Evolutionary conservation across 2,888 invertebrate genomes (phyloP), one percentile per base, ranked within the genome.

Genomic region (Ophion ventricosus): DNA sequence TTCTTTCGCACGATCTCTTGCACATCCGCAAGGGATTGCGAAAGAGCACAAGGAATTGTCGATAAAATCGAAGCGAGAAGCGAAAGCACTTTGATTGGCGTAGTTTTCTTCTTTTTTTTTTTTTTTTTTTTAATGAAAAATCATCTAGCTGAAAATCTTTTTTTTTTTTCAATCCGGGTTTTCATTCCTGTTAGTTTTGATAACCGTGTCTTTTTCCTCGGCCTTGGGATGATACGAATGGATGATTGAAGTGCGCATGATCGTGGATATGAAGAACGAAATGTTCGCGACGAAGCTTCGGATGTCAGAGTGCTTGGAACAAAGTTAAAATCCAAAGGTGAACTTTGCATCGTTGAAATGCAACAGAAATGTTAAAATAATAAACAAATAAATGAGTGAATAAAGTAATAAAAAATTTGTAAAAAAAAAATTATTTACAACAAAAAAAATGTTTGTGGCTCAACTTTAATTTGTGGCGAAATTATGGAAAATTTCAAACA

Each of bases 1-100:
- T 63, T 25, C 64, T 61, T 59, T 84, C 35, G 17, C 63, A 29
- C n/a, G 11, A 29, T 29, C 20, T 54, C 54, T 70, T 8, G 29
- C 11, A 63, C 25, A 57, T 35, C 26, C 67, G 11, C 76, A 35
- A 66, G 61, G 56, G 70, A 63, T 69, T 69, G 43, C 25, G 69
- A 35, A 49, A 56, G 59, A 70, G 67, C 64, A 69, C 56, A 49
- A 61, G 75, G 76, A 81, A 79, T 79, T 63, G 72, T 79, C 79
- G 73, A 83, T 80, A 49, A 76, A 80, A 80, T 82, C 67, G 77
- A 82, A 84, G 84, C 79, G 49, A 61, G 17, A 83, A 77, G 57
- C 79, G 49, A 76, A 80, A 75, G 57, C 63, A 25, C 17, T 49
- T 54, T 70, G 40, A 43, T 82, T 72, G 49, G 17, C 49, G 0